A percentile compares a stretch with the other conserved stretches of the same genome.
Evolutionary conservation across 2,113 vertebrate species (phyloP).

Genomic region (Amia ocellicauda): DNA sequence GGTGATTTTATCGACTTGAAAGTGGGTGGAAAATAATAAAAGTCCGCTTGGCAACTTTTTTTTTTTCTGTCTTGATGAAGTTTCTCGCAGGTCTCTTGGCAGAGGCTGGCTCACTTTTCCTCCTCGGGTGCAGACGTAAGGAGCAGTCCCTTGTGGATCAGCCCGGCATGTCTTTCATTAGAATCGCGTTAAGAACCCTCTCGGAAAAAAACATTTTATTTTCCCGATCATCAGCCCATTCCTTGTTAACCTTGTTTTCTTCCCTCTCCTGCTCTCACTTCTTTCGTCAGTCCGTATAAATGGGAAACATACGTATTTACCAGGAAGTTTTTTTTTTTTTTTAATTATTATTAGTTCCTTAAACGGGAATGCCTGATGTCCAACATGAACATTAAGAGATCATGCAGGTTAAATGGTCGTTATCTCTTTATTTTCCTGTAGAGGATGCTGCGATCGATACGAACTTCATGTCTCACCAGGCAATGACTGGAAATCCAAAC

Average conservation of each 20-base stretch:
- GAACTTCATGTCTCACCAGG: conserved; percentile 34
- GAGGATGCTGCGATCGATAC: conserved; percentile 30
- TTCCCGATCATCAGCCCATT: conserved; percentile 47
- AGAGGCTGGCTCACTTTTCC: conserved; percentile 60
- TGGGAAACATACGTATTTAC: conserved; percentile 49
- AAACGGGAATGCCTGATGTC: conserved; percentile 49
- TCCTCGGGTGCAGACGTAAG: conserved; percentile 60
- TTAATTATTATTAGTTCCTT: too few species aligned
- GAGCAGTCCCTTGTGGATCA: conserved; percentile 65
- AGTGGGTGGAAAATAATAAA: conserved; percentile 56
- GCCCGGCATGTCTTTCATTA: conserved; percentile 51
- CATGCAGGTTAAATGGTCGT: conserved; percentile 40
- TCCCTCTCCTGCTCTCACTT: conserved; percentile 27
- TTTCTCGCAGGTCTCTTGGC: conserved; percentile 29
- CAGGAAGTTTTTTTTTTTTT: conserved; percentile 50
- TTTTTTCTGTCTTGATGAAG: conserved; percentile 34
- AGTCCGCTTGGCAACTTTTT: conserved; percentile 50
- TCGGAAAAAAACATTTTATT: conserved; percentile 37
- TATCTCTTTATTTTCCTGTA: conserved; percentile 35
- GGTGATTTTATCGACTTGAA: conserved; percentile 46
- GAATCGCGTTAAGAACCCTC: conserved; percentile 44
- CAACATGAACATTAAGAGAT: conserved; percentile 27
- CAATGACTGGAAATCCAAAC: conserved; percentile 40
- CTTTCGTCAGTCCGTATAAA: conserved; percentile 52
- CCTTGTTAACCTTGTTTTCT: background rate